Evolutionary conservation across 2,797 vertebrate genomes (phyloP), one percentile per base, ranked within the genome.

Genomic region (Micropoecilia bifurca): DNA sequence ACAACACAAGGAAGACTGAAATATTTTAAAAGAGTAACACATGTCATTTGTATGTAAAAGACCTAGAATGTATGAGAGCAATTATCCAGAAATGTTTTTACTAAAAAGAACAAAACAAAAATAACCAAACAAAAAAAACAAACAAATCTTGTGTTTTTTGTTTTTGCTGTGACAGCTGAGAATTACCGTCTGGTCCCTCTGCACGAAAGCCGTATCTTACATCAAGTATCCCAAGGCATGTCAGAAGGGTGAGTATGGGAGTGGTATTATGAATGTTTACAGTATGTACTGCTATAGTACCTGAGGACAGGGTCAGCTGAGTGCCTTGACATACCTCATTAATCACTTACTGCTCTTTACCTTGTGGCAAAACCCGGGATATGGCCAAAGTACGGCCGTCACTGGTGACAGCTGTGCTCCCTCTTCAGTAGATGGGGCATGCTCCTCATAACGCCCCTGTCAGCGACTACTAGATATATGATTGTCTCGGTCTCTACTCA

Each of bases 151-250:
- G 13, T 59, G n/a, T 45, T 90, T 68, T 88, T 36, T 79, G 80
- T 63, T 85, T 45, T 28, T 85, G 28, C 47, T 66, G 57, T 74
- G 16, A 84, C 96, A 99, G 99, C 96, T 99, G 90, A 96, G 98
- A 89, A 93, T 99, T 93, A 99, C 98, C 0, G 97, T 99, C 90
- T 99, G 99, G 99, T 99, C 99, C 76, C 87, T 99, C 88, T 99
- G 98, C 93, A 99, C 97, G 5, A 99, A 99, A 89, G 98, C 98
- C 0, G 97, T 99, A 30, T 99, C 98, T 48, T 99, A 99, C 94
- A 99, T 99, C 95, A 99, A 99, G 88, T 97, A 99, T 87, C 98
- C 99, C 71, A 99, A 99, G 91, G 96, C 97, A 0, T 99, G 98
- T 91, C 97, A 97, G 87, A 98, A 98, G 90, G 98, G 99, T 99